A percentile compares a stretch with the other conserved stretches of the same genome.
These are phyloP conservation scores for Ardeotis arabs DNA, from an alignment of 2,113 vertebrate species.

Conservation along the genomic window DNA sequence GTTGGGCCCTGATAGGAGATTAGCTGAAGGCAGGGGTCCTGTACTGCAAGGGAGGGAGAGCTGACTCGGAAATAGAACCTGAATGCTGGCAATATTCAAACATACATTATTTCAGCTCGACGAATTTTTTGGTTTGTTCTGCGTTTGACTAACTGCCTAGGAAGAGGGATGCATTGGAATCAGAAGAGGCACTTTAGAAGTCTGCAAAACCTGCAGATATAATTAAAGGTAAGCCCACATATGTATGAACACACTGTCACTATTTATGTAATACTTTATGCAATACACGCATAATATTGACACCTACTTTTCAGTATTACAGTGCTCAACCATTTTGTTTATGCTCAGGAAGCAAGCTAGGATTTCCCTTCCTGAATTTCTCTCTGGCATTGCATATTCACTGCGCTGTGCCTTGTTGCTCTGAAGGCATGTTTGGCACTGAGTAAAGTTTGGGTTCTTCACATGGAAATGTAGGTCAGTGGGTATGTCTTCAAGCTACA, in stretches of 20 bases:
- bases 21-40: not conserved
- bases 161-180: not conserved
- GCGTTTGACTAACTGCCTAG: not conserved
- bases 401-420: not conserved
- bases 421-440: not conserved
- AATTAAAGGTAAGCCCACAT: slow-evolving; percentile 22
- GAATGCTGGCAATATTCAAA: not conserved
- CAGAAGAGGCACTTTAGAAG: not conserved
- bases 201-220: not conserved
- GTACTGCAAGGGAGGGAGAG: not conserved
- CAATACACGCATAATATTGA: not conserved
- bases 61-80: not conserved
- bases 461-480: rapidly evolving
- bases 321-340: not conserved
- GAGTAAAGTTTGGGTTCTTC: not conserved
- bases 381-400: not conserved
- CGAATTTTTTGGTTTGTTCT: not conserved
- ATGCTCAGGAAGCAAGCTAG: not conserved
- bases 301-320: not conserved
- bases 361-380: not conserved
- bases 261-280: not conserved
- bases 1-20: slow-evolving; percentile 38
- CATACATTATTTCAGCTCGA: not conserved
- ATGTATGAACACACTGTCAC: not conserved
- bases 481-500: not conserved